A percentile compares a stretch with the other conserved stretches of the same genome.
These are phyloP conservation scores for Chrysogorgia sp. DNA, from an alignment of 92 coral and sea anemone genomes.

Conservation along the genomic window DNA sequence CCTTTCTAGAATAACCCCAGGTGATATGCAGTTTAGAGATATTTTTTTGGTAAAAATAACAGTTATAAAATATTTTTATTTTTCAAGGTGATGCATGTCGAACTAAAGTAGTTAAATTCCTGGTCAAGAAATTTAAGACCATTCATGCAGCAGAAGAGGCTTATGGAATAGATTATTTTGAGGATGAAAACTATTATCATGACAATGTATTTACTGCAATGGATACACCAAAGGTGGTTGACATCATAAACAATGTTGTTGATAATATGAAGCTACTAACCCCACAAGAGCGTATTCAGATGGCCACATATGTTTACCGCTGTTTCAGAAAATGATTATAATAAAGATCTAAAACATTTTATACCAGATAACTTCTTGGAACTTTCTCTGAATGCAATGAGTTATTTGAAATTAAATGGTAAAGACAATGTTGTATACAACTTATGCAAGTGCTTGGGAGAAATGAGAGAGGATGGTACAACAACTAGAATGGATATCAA, in stretches of 20 bases:
- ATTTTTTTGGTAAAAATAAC: no score
- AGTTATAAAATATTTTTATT: no score
- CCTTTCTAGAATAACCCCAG: no score
- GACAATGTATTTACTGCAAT: background rate
- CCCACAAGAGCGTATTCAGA: constrained; percentile 13
- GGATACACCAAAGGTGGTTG: background rate
- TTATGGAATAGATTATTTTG: constrained; percentile 28
- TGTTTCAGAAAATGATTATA: constrained; percentile 24
- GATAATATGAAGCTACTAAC: background rate
- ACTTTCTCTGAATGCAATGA: constrained; percentile 22
- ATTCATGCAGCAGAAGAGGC: constrained; percentile 49
- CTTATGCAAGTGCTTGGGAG: constrained; percentile 44
- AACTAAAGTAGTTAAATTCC: constrained; percentile 13
- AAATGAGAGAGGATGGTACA: constrained; percentile 24
- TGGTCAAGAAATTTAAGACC: constrained; percentile 5
- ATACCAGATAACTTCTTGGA: constrained; percentile 17
- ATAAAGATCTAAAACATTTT: constrained; percentile 25
- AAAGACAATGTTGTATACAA: constrained; percentile 45
- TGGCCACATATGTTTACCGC: constrained; percentile 18
- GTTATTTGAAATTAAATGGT: constrained; percentile 12
- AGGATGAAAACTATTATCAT: constrained; percentile 4
- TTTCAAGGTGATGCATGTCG: constrained; percentile 44
- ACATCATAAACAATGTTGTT: constrained; percentile 29
- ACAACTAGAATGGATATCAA: constrained; percentile 36
- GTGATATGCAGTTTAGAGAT: background rate